Percentiles rank a stretch among this genome's conserved stretches.
Conservation (phyloP, 2,888 invertebrate species). For the Osmoderma eremita region DNA sequence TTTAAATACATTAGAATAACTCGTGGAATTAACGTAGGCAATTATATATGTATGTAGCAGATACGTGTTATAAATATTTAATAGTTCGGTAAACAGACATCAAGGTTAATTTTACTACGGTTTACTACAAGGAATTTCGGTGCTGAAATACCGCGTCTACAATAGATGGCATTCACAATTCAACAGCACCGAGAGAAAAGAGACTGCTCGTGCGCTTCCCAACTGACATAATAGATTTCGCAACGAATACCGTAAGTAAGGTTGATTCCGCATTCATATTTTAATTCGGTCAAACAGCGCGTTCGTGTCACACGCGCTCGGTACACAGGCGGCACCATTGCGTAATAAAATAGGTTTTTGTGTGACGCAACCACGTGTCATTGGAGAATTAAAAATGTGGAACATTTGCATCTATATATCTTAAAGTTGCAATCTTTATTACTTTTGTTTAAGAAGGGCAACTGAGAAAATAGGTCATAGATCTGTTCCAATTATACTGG, state of each 20-base stretch:
- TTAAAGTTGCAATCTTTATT: too few species aligned
- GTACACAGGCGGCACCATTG: too few species aligned
- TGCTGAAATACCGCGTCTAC: conserved; percentile 34
- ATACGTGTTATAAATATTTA: conserved; percentile 31
- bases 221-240: conserved; percentile 19
- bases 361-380: too few species aligned
- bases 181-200: conserved; percentile 12
- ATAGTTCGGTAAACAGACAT: conserved; percentile 34
- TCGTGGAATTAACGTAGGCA: conserved; percentile 12
- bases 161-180: conserved; percentile 31
- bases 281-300: conserved; percentile 9
- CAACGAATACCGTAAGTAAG: conserved; percentile 15
- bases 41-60: conserved; percentile 27
- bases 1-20: conserved; percentile 13
- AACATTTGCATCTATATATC: too few species aligned
- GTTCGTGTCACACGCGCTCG: background rate
- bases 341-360: too few species aligned
- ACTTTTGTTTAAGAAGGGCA: too few species aligned
- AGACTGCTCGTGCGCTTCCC: background rate
- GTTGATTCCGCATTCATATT: conserved; percentile 13
- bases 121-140: conserved; percentile 32
- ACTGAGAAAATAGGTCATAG: too few species aligned
- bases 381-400: too few species aligned
- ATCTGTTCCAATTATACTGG: too few species aligned
- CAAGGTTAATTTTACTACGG: conserved; percentile 38